phyloP scores from a whole-genome alignment of 2,797 vertebrate genomes.

The Morus bassanus region DNA sequence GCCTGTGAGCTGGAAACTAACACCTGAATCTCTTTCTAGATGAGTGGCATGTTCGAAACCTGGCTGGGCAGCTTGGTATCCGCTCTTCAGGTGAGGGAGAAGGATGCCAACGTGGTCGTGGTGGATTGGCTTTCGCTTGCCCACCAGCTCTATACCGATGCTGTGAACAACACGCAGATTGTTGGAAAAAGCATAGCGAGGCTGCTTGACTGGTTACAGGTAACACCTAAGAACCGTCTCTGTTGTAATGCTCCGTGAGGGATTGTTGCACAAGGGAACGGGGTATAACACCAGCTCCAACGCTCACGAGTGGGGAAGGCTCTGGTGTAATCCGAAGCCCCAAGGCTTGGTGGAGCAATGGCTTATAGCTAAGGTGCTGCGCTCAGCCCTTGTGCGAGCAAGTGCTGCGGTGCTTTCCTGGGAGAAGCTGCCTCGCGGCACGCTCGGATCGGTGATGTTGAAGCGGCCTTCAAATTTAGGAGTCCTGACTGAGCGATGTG shows the following conservation, averaged over 20 bases:
- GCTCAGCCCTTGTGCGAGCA: not conserved
- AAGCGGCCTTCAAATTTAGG: not conserved
- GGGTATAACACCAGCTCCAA: not conserved
- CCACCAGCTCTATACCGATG: constrained; percentile 89
- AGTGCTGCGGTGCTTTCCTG: not conserved
- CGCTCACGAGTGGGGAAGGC: not conserved
- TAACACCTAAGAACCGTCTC: constrained; percentile 20
- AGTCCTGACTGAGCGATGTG: rapidly evolving
- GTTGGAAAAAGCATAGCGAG: constrained; percentile 84
- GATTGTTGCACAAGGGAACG: not conserved
- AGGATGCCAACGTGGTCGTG: constrained; percentile 85
- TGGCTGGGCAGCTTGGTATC: constrained; percentile 88
- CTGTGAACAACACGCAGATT: constrained; percentile 82
- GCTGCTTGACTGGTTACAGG: constrained; percentile 93
- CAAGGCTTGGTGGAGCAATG: not conserved
- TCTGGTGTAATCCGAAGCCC: not conserved
- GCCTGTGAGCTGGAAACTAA: not conserved
- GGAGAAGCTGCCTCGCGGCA: not conserved
- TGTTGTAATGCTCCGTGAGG: not conserved
- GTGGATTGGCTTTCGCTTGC: constrained; percentile 90
- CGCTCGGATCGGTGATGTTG: rapidly evolving
- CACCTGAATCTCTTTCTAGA: constrained; percentile 69
- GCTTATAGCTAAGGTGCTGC: not conserved
- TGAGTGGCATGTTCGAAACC: constrained; percentile 88
- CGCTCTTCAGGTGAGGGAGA: constrained; percentile 84